Percentiles rank a stretch among this genome's conserved stretches.
Evolutionary conservation across 2,113 vertebrate species (phyloP).

Genomic region (Muntiacus muntjak): DNA sequence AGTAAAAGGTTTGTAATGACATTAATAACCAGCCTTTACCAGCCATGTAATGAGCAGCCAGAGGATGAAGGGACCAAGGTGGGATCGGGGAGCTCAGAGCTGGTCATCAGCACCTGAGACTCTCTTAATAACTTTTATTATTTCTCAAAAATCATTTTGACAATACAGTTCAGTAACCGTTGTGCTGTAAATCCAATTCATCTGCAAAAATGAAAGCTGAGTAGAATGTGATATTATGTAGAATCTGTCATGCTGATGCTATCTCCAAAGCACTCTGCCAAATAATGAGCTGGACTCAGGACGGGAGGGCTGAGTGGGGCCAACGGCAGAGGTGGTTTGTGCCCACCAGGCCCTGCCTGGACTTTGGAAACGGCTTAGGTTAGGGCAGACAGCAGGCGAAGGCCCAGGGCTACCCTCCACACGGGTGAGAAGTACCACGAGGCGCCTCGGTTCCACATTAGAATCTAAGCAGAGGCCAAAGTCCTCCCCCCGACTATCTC

Average conservation of each 20-base stretch:
- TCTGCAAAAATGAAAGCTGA: conserved; percentile 61
- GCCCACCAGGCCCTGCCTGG: background rate
- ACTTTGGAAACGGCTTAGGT: background rate
- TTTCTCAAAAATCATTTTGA: conserved; percentile 75
- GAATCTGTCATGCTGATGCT: background rate
- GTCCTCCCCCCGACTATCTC: background rate
- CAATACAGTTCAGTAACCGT: conserved; percentile 66
- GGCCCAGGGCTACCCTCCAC: background rate
- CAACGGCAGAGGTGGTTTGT: background rate
- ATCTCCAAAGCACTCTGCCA: background rate
- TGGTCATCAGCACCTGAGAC: conserved; percentile 59
- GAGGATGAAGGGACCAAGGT: conserved; percentile 57
- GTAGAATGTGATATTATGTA: conserved; percentile 45
- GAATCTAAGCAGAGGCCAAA: background rate
- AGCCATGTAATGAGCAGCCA: conserved; percentile 65
- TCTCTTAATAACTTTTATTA: conserved; percentile 72
- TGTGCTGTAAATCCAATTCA: conserved; percentile 67
- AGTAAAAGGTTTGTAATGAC: conserved; percentile 71
- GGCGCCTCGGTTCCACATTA: background rate
- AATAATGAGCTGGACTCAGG: background rate
- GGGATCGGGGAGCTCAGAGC: conserved; percentile 8
- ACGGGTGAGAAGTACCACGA: background rate
- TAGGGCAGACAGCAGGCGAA: background rate
- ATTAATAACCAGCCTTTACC: conserved; percentile 75
- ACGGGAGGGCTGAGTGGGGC: background rate